phyloP scores from a whole-genome alignment of 1,140 invertebrate species.

The Scylla paramamosain region DNA sequence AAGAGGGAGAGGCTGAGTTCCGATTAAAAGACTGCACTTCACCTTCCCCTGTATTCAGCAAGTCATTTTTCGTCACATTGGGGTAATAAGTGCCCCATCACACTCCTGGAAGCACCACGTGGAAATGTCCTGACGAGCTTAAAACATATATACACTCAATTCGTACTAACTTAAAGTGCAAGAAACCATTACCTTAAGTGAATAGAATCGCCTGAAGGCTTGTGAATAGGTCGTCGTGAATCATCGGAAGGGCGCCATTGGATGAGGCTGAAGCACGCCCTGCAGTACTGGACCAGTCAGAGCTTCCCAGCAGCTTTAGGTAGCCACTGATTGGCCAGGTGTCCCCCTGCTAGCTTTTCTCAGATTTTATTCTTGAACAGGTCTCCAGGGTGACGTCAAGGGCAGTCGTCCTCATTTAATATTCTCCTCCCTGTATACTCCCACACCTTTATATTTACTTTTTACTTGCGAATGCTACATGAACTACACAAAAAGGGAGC shows the following conservation, averaged over 20 bases:
- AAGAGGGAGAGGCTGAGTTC: slow-evolving; percentile 39
- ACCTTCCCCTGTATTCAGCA: neutral
- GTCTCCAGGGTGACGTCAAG: neutral
- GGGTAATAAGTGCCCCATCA: neutral
- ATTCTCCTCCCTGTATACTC: neutral
- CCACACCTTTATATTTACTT: neutral
- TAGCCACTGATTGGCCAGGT: neutral
- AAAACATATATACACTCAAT: neutral
- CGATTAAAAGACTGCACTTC: neutral
- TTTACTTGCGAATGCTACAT: neutral
- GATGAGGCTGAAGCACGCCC: slow-evolving; percentile 5
- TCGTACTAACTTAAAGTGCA: neutral
- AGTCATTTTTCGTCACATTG: neutral
- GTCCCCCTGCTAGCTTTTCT: neutral
- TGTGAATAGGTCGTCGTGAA: neutral
- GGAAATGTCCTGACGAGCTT: neutral
- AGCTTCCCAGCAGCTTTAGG: slow-evolving; percentile 16
- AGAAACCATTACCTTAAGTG: neutral
- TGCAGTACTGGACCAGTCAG: neutral
- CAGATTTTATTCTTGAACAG: slow-evolving; percentile 15
- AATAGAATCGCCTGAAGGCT: neutral
- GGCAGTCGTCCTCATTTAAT: neutral
- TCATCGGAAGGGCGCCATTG: neutral
- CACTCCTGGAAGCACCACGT: neutral
- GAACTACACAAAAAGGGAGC: neutral